These are phyloP conservation scores for Monochamus alternatus DNA, from an alignment of 2,888 invertebrate genomes.

Conservation along the genomic window DNA sequence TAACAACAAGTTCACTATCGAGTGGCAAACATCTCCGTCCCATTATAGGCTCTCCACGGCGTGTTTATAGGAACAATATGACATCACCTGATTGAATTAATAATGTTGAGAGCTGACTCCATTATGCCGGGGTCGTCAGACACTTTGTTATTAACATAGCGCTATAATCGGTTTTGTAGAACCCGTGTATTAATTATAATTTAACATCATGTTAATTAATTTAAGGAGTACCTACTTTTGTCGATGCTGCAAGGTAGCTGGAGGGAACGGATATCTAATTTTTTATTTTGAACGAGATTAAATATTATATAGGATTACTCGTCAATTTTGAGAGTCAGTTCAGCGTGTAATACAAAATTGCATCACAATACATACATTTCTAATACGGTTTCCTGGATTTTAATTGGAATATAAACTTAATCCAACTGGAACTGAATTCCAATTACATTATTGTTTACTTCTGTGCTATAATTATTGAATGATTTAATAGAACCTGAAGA, in stretches of 20 bases:
- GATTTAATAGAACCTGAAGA: no score
- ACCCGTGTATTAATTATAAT: constrained; percentile 13
- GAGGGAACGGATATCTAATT: no score
- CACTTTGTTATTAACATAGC: constrained; percentile 13
- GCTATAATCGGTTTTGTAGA: constrained; percentile 10
- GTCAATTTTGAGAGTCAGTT: no score
- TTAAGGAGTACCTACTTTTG: constrained; percentile 1
- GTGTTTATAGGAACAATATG: constrained; percentile 23
- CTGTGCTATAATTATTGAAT: no score
- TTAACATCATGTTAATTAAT: constrained; percentile 10
- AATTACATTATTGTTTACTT: no score
- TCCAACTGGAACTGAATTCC: no score
- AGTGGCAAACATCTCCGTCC: neutral
- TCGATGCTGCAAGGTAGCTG: neutral
- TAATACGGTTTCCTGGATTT: no score
- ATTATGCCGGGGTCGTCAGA: constrained; percentile 1
- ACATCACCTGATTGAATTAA: constrained; percentile 30
- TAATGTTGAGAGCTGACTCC: constrained; percentile 3
- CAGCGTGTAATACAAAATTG: no score
- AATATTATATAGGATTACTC: no score
- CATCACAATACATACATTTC: no score
- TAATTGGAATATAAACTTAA: no score
- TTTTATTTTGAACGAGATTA: no score
- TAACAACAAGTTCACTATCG: neutral
- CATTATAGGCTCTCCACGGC: neutral